A percentile compares a stretch with the other conserved stretches of the same genome.
Evolutionary conservation across 1,140 invertebrate genomes (phyloP).

Genomic region (Cardiocondyla obscurior): DNA sequence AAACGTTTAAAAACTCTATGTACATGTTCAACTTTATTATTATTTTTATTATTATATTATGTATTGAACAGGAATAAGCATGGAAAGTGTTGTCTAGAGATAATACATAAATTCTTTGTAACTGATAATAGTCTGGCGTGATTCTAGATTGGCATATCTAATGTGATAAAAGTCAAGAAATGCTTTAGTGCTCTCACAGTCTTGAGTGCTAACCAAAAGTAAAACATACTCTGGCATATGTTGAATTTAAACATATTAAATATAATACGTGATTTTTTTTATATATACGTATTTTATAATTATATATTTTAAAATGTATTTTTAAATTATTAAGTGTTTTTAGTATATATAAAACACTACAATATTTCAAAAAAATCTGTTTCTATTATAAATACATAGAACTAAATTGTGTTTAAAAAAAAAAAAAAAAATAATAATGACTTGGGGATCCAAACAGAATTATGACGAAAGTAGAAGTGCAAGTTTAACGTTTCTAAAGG

Average conservation of each 20-base stretch:
- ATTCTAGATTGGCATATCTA: conserved; percentile 65
- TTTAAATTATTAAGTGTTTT: not conserved
- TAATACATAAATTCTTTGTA: conserved; percentile 10
- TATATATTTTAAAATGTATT: not conserved
- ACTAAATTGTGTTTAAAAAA: conserved; percentile 25
- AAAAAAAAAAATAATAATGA: conserved; percentile 58
- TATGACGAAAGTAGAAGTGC: conserved; percentile 14
- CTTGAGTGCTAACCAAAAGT: not conserved
- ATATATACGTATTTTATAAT: not conserved
- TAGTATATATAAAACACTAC: not conserved
- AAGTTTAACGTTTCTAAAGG: conserved; percentile 37
- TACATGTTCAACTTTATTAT: not conserved
- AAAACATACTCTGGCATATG: not conserved
- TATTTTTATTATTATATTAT: not conserved
- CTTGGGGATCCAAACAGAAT: conserved; percentile 65
- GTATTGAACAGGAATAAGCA: not conserved
- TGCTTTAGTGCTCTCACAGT: not conserved
- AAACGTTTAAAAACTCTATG: not conserved
- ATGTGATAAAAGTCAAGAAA: conserved; percentile 40
- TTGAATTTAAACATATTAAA: not conserved
- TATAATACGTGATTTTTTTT: not conserved
- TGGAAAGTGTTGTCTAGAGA: conserved; percentile 20
- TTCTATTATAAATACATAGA: not conserved
- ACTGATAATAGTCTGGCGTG: conserved; percentile 69
- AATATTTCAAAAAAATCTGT: not conserved